A percentile compares a stretch with the other conserved stretches of the same genome.
Conservation (phyloP, 2,797 vertebrate species). For the Phyllotis vaccarum region DNA sequence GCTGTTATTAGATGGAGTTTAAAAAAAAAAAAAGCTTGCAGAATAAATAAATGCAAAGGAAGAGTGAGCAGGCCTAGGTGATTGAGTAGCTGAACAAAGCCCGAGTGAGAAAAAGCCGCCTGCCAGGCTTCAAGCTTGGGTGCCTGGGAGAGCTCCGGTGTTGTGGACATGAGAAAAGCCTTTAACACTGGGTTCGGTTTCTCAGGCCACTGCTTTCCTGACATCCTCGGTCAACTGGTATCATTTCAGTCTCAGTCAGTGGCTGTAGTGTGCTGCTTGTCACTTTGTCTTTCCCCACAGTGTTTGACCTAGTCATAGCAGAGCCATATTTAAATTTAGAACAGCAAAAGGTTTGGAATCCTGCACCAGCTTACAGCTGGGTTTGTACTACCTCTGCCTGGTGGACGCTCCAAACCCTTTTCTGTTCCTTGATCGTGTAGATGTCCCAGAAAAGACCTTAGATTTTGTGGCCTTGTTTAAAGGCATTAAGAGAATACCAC, state of each 20-base stretch:
- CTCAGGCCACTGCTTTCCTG: neutral
- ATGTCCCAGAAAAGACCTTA: neutral
- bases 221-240: neutral
- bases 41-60: slow-evolving; percentile 55
- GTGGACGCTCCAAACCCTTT: neutral
- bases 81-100: slow-evolving; percentile 55
- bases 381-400: neutral
- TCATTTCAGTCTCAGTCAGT: slow-evolving; percentile 10
- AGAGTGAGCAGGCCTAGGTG: slow-evolving; percentile 34
- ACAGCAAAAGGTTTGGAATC: neutral
- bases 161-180: neutral
- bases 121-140: neutral
- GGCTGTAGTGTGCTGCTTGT: neutral
- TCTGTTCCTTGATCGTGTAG: slow-evolving; percentile 10
- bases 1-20: neutral
- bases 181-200: neutral
- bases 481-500: neutral
- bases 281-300: slow-evolving; percentile 33
- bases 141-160: neutral
- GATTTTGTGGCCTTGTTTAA: neutral
- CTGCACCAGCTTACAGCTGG: neutral
- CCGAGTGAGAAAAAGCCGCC: neutral
- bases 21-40: neutral
- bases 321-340: slow-evolving; percentile 25
- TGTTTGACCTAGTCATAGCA: slow-evolving; percentile 7